These are phyloP conservation scores for Pteronotus mesoamericanus DNA, from an alignment of 2,797 vertebrate species.

Conservation along the genomic window DNA sequence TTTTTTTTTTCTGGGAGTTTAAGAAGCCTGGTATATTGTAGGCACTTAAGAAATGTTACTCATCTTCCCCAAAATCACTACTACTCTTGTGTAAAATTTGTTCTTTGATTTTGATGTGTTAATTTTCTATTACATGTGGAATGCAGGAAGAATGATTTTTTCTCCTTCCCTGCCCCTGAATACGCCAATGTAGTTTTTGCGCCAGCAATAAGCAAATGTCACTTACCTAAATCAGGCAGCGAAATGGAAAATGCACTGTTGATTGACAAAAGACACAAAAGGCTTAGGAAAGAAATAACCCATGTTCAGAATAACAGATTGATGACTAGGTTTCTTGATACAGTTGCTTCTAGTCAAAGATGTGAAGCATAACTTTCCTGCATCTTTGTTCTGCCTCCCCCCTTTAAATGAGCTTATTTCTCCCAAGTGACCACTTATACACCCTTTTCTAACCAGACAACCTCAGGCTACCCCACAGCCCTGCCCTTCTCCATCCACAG, in stretches of 20 bases:
- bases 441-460: background rate
- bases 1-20: background rate
- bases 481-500: background rate
- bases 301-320: background rate
- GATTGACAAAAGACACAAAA: conserved; percentile 47
- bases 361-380: background rate
- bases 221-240: conserved; percentile 81
- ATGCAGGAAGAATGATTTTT: background rate
- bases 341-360: background rate
- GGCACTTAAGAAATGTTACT: background rate
- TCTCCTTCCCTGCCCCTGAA: background rate
- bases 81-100: background rate
- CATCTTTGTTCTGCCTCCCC: background rate
- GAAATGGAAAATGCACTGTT: conserved; percentile 79
- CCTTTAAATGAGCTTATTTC: background rate
- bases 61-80: background rate
- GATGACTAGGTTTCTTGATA: background rate
- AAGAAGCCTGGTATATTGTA: background rate
- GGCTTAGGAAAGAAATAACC: conserved; percentile 18
- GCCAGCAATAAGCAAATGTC: background rate
- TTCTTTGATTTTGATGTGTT: background rate
- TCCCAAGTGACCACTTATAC: background rate
- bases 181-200: background rate
- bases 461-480: background rate
- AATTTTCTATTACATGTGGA: background rate